Evolutionary conservation across 2,888 invertebrate genomes (phyloP).

Genomic region (Ganaspis brasiliensis): DNA sequence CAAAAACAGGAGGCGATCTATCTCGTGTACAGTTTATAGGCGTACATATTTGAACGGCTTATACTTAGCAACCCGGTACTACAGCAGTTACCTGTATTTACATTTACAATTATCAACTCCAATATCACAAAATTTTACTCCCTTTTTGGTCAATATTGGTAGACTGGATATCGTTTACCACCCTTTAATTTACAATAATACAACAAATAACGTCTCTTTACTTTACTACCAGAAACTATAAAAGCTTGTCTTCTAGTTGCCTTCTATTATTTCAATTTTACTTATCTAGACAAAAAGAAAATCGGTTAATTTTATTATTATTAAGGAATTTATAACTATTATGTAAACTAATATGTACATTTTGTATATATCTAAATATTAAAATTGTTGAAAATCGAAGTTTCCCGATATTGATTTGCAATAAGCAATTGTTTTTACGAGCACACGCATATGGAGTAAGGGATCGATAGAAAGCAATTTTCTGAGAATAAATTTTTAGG

Average conservation of each 20-base stretch:
- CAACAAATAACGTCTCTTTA: no score
- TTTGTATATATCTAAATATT: no score
- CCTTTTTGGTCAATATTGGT: neutral
- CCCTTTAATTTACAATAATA: neutral
- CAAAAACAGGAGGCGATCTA: constrained; percentile 55
- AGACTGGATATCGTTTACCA: neutral
- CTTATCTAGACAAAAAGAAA: no score
- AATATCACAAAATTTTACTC: neutral
- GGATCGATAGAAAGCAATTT: constrained; percentile 8
- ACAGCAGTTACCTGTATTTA: constrained; percentile 2
- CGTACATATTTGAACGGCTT: constrained; percentile 35
- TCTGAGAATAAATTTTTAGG: constrained; percentile 6
- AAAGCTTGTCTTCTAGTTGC: no score
- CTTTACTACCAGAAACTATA: no score
- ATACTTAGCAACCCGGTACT: constrained; percentile 15
- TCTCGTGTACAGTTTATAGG: constrained; percentile 49
- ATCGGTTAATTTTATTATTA: neutral
- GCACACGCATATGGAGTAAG: neutral
- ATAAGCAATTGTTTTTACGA: neutral
- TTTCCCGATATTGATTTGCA: neutral
- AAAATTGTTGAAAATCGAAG: neutral
- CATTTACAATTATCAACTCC: neutral
- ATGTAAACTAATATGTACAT: no score
- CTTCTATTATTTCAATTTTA: no score
- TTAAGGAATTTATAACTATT: no score